Evolutionary conservation across 2,113 vertebrate species (phyloP).

Genomic region (Triplophysa siluroides): DNA sequence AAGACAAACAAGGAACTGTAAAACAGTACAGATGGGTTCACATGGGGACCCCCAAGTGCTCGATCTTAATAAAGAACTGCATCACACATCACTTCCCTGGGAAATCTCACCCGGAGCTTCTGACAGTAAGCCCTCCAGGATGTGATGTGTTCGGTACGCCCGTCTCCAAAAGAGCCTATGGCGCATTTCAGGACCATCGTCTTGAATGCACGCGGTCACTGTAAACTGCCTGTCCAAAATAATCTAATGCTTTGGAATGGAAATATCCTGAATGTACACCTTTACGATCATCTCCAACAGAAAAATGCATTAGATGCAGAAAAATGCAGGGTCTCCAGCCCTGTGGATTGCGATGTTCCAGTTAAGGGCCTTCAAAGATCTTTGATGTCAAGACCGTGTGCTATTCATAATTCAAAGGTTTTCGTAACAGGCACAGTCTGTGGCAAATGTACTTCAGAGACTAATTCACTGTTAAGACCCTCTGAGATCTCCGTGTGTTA

Average conservation of each 20-base stretch:
- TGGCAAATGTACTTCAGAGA: conserved; percentile 5
- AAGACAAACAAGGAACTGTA: no score
- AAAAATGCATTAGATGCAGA: neutral
- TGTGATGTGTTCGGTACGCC: conserved; percentile 16
- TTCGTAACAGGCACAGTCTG: neutral
- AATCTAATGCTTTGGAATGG: conserved; percentile 21
- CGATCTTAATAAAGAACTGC: conserved; percentile 41
- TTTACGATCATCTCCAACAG: conserved; percentile 9
- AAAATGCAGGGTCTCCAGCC: neutral
- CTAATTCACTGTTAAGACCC: conserved; percentile 14
- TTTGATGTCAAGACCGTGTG: conserved; percentile 7
- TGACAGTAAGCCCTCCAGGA: conserved; percentile 31
- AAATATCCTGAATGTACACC: neutral
- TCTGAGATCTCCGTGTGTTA: conserved; percentile 28
- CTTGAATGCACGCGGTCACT: neutral
- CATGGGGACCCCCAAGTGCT: conserved; percentile 3
- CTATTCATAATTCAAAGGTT: conserved; percentile 6
- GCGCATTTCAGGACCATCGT: conserved; percentile 18
- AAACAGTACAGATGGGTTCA: no score
- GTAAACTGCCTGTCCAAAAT: conserved; percentile 32
- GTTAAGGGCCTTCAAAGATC: neutral
- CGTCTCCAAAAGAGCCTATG: neutral
- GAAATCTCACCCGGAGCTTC: conserved; percentile 32
- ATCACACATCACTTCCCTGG: conserved; percentile 30
- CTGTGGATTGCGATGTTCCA: neutral